These are phyloP conservation scores for Pseudachorutes palmiensis DNA, from an alignment of 1,140 invertebrate genomes.

Conservation along the genomic window DNA sequence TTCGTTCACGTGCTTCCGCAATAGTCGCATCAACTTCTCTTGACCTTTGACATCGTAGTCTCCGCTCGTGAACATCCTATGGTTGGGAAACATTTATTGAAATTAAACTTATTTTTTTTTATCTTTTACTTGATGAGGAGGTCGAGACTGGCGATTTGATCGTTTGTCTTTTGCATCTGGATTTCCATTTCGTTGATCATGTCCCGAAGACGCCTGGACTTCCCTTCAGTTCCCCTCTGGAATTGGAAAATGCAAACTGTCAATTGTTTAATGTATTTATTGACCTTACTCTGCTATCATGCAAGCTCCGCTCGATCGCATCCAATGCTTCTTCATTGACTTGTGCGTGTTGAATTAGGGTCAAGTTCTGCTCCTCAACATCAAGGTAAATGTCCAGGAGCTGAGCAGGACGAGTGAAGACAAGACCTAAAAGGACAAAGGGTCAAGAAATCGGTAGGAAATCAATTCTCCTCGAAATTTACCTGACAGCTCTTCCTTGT, in stretches of 20 bases:
- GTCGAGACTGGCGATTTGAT: background rate
- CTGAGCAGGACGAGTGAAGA: conserved; percentile 31
- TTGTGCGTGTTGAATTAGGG: conserved; percentile 34
- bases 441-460: background rate
- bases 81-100: background rate
- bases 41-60: conserved; percentile 35
- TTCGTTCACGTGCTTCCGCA: conserved; percentile 29
- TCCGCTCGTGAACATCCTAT: conserved; percentile 36
- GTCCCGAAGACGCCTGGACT: conserved; percentile 16
- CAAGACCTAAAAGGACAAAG: conserved; percentile 22
- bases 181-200: conserved; percentile 23
- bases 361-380: conserved; percentile 36
- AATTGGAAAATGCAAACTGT: no score
- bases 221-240: conserved; percentile 20
- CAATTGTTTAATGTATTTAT: background rate
- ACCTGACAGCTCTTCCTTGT: conserved; percentile 29
- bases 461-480: background rate
- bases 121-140: conserved; percentile 23
- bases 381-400: conserved; percentile 34
- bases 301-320: conserved; percentile 25
- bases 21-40: conserved; percentile 29
- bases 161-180: background rate
- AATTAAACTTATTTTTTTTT: background rate
- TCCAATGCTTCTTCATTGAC: conserved; percentile 32
- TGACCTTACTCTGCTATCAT: conserved; percentile 20